Conservation (phyloP, 2,888 invertebrate genomes). For the Diaperis boleti region DNA sequence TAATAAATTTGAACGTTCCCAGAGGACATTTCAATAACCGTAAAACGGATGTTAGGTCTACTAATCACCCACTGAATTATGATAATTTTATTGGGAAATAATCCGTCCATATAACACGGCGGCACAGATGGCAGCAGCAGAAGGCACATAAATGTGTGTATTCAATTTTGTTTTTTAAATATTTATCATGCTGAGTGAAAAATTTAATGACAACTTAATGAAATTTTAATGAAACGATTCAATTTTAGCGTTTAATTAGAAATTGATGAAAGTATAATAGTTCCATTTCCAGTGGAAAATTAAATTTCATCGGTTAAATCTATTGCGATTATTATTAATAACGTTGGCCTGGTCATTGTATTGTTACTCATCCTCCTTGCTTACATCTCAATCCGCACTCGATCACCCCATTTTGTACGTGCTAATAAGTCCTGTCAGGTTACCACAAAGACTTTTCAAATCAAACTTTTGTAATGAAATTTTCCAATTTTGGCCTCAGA, state of each 20-base stretch:
- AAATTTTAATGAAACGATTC: conserved; percentile 27
- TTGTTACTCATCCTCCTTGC: not conserved
- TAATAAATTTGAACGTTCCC: too few relatives aligned
- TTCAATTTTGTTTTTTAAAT: not conserved
- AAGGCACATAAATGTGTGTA: not conserved
- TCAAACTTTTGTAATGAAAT: conserved; percentile 46
- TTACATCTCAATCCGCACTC: conserved; percentile 21
- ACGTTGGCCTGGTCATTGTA: conserved; percentile 11
- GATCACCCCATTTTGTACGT: conserved; percentile 29
- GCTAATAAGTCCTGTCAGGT: conserved; percentile 40
- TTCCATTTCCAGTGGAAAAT: conserved; percentile 32
- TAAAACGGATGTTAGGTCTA: too few relatives aligned
- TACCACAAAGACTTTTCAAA: conserved; percentile 34
- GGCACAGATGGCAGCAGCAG: not conserved
- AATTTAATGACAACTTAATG: conserved; percentile 24
- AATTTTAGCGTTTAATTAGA: conserved; percentile 30
- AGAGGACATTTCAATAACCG: too few relatives aligned
- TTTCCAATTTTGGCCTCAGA: conserved; percentile 42
- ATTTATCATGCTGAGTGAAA: not conserved
- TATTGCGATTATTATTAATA: conserved; percentile 22
- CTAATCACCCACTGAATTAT: too few relatives aligned
- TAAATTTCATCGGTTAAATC: conserved; percentile 22
- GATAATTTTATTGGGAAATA: not conserved
- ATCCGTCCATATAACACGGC: not conserved
- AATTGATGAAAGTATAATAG: conserved; percentile 35